These are phyloP conservation scores for Ormia ochracea DNA, from an alignment of 2,888 invertebrate species.

Conservation along the genomic window DNA sequence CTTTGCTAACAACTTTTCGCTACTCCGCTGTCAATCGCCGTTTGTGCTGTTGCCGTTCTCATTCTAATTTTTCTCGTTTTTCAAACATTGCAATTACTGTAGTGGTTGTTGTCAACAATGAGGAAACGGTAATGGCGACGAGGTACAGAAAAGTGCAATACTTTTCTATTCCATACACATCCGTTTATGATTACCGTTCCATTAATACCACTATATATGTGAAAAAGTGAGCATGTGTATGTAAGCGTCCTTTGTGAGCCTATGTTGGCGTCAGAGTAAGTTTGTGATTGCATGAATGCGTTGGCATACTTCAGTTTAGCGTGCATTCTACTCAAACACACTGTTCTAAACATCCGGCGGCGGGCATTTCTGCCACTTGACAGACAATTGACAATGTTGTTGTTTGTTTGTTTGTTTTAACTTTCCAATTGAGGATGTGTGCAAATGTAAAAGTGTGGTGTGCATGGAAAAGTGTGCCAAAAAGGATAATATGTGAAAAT, in stretches of 20 bases:
- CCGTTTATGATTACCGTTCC: background rate
- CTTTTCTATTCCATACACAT: background rate
- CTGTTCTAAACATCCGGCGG: slow-evolving; percentile 52
- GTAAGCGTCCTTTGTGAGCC: too few relatives aligned
- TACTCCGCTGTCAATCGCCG: slow-evolving; percentile 17
- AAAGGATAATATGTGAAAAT: too few relatives aligned
- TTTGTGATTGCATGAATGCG: slow-evolving; percentile 12
- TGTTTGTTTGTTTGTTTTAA: slow-evolving; percentile 5
- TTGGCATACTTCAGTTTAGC: slow-evolving; percentile 33
- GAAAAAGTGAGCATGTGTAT: too few relatives aligned
- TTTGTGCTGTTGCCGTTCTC: slow-evolving; percentile 37
- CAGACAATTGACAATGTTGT: slow-evolving; percentile 51
- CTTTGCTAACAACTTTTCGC: background rate
- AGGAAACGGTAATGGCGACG: slow-evolving; percentile 37
- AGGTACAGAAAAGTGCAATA: slow-evolving; percentile 14
- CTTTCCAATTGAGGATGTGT: background rate
- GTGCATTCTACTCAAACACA: slow-evolving; percentile 25
- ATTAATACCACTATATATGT: background rate
- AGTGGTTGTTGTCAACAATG: slow-evolving; percentile 58
- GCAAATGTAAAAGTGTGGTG: background rate
- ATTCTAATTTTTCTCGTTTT: slow-evolving; percentile 9
- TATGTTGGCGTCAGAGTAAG: background rate
- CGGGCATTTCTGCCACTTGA: slow-evolving; percentile 57
- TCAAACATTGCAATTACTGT: slow-evolving; percentile 19
- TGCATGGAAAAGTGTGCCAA: background rate